Evolutionary conservation across 2,797 vertebrate species (phyloP), one percentile per base, ranked within the genome.

Genomic region (Pseudochromis fuscus): DNA sequence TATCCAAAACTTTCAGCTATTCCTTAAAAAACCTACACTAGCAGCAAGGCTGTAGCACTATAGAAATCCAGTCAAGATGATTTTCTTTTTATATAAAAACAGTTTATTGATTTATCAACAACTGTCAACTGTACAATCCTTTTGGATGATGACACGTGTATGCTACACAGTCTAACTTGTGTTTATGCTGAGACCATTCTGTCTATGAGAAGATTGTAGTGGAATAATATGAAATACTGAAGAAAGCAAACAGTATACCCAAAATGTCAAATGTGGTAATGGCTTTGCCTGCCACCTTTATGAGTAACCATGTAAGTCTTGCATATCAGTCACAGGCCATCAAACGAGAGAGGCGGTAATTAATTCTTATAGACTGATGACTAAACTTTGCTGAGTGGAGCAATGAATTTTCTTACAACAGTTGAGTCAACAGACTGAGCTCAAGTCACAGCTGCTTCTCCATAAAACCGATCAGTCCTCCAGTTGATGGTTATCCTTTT

Each of bases 81-180:
- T 89, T 89, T 86, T 87, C 13, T 70, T 78, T 82, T 78, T 85
- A 92, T 82, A 91, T 79, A 93, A 95, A 95, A 93, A 94, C 92
- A 92, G 92, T 95, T 95, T 95, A 95, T 95, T 94, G 94, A 94
- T 92, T 93, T 94, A 93, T 95, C 88, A 95, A 95, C 93, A 95
- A 94, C 94, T 94, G 94, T 91, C 93, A 95, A 92, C 94, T 94
- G 94, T 95, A 95, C 95, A 95, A 82, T 92, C 91, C 91, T 93
- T 88, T 90, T 86, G 91, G 91, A 92, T 88, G 91, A 92, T 87
- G 87, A 89, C 79, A 88, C 75, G 75, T 90, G 91, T 93, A 92
- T 93, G 95, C 93, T 94, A 95, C 93, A 94, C 91, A 92, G 91
- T 94, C 94, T 92, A 92, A 90, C 84, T 94, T 89, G 83, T 91